phyloP scores from a whole-genome alignment of 2,888 invertebrate genomes.

The Protodeltote pygarga region DNA sequence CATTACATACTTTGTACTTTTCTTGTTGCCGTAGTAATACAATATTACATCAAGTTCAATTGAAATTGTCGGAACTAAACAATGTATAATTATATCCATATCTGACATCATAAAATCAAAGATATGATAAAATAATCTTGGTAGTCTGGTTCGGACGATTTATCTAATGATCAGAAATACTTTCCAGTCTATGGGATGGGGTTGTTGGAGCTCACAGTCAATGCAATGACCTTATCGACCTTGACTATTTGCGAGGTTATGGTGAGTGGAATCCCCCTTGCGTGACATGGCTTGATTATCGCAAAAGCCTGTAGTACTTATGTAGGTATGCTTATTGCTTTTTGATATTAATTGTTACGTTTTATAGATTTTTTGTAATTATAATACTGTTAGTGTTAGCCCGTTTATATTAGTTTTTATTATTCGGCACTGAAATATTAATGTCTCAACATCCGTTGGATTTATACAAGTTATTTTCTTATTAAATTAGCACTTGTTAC shows the following conservation, averaged over 20 bases:
- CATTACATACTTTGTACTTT: neutral
- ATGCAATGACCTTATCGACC: constrained; percentile 66
- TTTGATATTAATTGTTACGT: constrained; percentile 22
- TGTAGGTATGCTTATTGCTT: constrained; percentile 36
- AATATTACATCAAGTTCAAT: neutral
- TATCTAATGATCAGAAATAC: too few relatives aligned
- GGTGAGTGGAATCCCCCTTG: constrained; percentile 59
- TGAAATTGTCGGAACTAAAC: constrained; percentile 3
- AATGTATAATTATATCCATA: constrained; percentile 2
- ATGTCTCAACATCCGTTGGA: too few relatives aligned
- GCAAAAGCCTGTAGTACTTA: too few relatives aligned
- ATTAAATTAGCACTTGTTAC: too few relatives aligned
- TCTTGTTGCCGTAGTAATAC: constrained; percentile 1
- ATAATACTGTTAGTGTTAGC: too few relatives aligned
- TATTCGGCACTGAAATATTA: too few relatives aligned
- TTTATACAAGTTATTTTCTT: too few relatives aligned
- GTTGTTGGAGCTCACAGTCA: constrained; percentile 53
- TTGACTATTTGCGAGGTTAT: constrained; percentile 62
- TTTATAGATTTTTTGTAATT: constrained; percentile 11
- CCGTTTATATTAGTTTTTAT: too few relatives aligned
- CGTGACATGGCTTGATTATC: constrained; percentile 40
- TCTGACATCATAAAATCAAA: constrained; percentile 1
- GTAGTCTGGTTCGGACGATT: too few relatives aligned
- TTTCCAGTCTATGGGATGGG: constrained; percentile 10
- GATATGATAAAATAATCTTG: constrained; percentile 18